Percentiles rank a stretch among this genome's conserved stretches.
Conservation (phyloP, 2,888 invertebrate species). For the Perdita meconis region DNA sequence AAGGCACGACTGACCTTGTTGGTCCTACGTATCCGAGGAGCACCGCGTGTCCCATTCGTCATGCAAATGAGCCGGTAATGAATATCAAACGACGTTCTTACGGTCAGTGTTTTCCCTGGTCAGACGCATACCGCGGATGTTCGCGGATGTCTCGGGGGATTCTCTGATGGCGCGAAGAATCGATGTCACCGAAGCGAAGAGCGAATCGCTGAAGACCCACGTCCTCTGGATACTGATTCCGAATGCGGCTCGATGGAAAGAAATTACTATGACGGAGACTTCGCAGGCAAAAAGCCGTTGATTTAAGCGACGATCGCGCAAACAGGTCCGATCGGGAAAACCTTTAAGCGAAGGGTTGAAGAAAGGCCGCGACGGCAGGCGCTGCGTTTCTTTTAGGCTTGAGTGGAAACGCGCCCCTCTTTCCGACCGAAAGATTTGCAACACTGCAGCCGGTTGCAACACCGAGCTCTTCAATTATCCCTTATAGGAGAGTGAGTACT, state of each 20-base stretch:
- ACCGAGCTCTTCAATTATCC: conserved; percentile 70
- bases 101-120: conserved; percentile 32
- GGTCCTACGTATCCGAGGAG: conserved; percentile 52
- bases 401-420: conserved; percentile 29
- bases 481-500: conserved; percentile 71
- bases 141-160: conserved; percentile 14
- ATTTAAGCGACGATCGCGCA: not conserved
- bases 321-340: not conserved
- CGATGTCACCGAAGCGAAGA: not conserved
- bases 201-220: too few species aligned
- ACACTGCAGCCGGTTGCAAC: conserved; percentile 51
- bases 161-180: not conserved
- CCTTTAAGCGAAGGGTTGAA: not conserved
- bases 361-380: not conserved
- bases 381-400: conserved; percentile 3
- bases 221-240: too few species aligned
- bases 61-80: conserved; percentile 57
- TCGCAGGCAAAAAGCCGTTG: not conserved
- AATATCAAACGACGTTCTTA: conserved; percentile 57
- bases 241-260: not conserved
- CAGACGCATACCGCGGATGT: conserved; percentile 46
- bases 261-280: not conserved
- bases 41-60: conserved; percentile 61
- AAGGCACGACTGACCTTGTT: conserved; percentile 63
- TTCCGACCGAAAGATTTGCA: conserved; percentile 61